Evolutionary conservation across 1,140 invertebrate genomes (phyloP), one percentile per base, ranked within the genome.

Genomic region (Camponotus floridanus): DNA sequence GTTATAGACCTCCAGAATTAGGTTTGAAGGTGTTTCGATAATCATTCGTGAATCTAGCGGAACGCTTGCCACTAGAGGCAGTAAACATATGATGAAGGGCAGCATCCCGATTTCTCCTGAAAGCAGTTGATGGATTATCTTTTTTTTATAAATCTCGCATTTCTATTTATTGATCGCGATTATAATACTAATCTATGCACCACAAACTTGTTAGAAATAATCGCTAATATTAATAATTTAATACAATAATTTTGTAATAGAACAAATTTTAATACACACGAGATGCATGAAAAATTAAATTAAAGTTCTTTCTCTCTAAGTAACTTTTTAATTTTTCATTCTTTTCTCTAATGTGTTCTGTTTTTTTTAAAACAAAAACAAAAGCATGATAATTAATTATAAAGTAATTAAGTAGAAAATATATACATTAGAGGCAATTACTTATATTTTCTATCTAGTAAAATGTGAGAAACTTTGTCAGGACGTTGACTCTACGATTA

Each of bases 1-100:
- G 62, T 92, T 78, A 3, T 89, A 59, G 1, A 93, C 79, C 0
- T 87, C 73, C 0, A 91, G 9, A 9, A 71, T 55, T 6, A 26
- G 64, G 26, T 45, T 45, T 33, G 31, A 59, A 18, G 21, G 8
- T 8, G 13, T 21, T n/a, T 45, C 11, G 39, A 7, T 88, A 89
- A 15, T 76, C 64, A 1, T 76, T 55, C 5, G 6, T 21, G 6
- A 18, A 48, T 81, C 39, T 2, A 51, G 26, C 2, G 74, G 67
- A 2, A 26, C 26, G 0, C 67, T 71, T 11, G 81, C 31, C 36
- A 88, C 85, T 6, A 91, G 21, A 15, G 88, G 86, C n/a, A 92
- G 71, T 15, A 92, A 59, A 18, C 90, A 65, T 31, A 85, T 15
- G 11, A 71, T 33, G 13, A 91, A 33, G 15, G 73, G 39, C 87